Evolutionary conservation across 2,113 vertebrate species (phyloP).

Genomic region (Clinocottus analis): DNA sequence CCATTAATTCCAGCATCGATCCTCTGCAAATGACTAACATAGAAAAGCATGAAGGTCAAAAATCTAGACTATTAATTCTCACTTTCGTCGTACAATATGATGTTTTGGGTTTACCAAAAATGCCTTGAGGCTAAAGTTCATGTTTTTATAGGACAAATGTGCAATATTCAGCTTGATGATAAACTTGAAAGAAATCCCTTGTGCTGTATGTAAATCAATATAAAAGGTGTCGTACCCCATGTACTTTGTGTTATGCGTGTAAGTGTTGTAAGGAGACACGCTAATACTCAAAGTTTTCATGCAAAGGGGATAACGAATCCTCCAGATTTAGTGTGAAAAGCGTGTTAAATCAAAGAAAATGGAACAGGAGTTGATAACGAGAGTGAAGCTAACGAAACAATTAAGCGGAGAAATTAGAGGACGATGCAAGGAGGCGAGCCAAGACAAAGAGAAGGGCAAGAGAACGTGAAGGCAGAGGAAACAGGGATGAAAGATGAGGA

Average conservation of each 20-base stretch:
- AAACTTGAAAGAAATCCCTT: not conserved
- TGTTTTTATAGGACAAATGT: not conserved
- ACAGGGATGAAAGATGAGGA: constrained; percentile 7
- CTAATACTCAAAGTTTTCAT: not conserved
- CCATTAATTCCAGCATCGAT: not conserved
- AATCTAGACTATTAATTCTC: not conserved
- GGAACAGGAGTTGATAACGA: constrained; percentile 18
- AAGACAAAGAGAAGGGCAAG: constrained; percentile 2
- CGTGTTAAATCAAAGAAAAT: constrained; percentile 30
- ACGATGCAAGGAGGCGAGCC: not conserved
- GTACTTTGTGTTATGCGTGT: not conserved
- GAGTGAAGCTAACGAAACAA: constrained; percentile 27
- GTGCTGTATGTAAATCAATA: not conserved
- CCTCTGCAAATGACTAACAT: not conserved
- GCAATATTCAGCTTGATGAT: not conserved
- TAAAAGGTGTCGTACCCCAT: not conserved
- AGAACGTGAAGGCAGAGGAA: not conserved
- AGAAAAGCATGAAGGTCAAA: not conserved
- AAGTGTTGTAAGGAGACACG: not conserved
- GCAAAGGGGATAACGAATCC: not conserved
- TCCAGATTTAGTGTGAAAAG: constrained; percentile 20
- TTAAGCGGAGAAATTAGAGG: constrained; percentile 17
- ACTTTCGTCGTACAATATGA: not conserved
- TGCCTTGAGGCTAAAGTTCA: not conserved
- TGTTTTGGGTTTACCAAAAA: not conserved